Conservation (phyloP, 2,113 vertebrate species). For the Bettongia penicillata region DNA sequence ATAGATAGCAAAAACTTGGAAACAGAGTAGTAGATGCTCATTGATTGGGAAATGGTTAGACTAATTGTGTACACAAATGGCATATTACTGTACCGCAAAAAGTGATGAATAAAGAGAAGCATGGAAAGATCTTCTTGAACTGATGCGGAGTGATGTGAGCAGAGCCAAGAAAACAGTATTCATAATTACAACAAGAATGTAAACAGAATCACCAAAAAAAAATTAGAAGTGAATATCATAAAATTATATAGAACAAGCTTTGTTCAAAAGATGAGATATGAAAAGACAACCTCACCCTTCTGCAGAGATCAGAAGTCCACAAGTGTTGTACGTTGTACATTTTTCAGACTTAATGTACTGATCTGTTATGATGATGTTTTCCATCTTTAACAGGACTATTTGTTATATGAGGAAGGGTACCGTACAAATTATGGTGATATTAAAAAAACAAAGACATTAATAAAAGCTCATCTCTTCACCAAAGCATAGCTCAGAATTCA, state of each 20-base stretch:
- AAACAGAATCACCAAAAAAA: not conserved
- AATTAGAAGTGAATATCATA: not conserved
- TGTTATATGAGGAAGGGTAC: not conserved
- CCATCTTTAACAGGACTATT: not conserved
- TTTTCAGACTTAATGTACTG: not conserved
- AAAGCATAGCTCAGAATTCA: not conserved
- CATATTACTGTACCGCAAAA: not conserved
- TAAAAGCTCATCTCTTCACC: not conserved
- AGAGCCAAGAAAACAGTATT: not conserved
- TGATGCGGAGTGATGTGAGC: not conserved
- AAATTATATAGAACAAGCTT: not conserved
- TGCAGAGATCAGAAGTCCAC: not conserved
- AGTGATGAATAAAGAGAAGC: not conserved
- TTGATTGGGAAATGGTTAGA: not conserved
- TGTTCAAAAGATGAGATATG: not conserved
- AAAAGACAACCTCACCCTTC: too few species aligned
- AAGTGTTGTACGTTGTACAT: not conserved
- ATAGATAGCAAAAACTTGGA: not conserved
- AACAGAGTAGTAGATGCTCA: not conserved
- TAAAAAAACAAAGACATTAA: not conserved
- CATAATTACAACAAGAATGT: not conserved
- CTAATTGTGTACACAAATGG: not conserved
- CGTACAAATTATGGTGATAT: not conserved
- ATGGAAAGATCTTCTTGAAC: not conserved
- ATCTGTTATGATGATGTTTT: not conserved